Base-by-base conservation (phyloP, 2,888 invertebrate species). In the Arctia plantaginis region DNA sequence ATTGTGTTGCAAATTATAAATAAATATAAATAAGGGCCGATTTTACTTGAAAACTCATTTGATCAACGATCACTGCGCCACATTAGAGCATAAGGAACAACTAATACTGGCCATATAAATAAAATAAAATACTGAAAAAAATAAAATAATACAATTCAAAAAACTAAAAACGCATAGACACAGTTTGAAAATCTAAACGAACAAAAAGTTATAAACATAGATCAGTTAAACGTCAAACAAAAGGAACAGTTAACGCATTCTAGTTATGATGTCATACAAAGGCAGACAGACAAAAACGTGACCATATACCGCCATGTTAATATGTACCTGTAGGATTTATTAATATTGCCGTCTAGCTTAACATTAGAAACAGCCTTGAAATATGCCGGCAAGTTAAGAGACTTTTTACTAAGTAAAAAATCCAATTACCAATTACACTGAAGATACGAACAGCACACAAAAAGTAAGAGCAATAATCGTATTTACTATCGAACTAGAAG, bases 221-320 rank as follows among this genome's bases (percentile, higher is more conserved):
- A 82, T 82, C 79, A 79, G 80, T 73, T 77, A 83, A 79, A 80
- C 74, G 74, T 81, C 76, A 73, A 80, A 86, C 86, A 86, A 87
- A 88, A 86, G 83, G 82, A 85, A 80, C 80, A 81, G 82, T 80
- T 82, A 79, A 77, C 76, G 75, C 80, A 77, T 81, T 81, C 80
- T 80, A 85, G 76, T 80, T 80, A 82, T 90, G 87, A 89, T 86
- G 86, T 89, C 87, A 89, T 86, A 85, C 79, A 84, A 82, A 85
- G 81, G 86, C 84, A 90, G 88, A 89, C 89, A 73, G 71, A 83
- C 87, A 88, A 89, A 90, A 90, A 88, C 85, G 78, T 80, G 79
- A 62, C 75, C 74, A 82, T 82, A 81, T 80, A 83, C 69, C 72
- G 80, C 71, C 72, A 77, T 79, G 69, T 72, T 73, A 72, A 72